These are phyloP conservation scores for Heterochromis multidens DNA, from an alignment of 2,113 vertebrate species.

Conservation along the genomic window DNA sequence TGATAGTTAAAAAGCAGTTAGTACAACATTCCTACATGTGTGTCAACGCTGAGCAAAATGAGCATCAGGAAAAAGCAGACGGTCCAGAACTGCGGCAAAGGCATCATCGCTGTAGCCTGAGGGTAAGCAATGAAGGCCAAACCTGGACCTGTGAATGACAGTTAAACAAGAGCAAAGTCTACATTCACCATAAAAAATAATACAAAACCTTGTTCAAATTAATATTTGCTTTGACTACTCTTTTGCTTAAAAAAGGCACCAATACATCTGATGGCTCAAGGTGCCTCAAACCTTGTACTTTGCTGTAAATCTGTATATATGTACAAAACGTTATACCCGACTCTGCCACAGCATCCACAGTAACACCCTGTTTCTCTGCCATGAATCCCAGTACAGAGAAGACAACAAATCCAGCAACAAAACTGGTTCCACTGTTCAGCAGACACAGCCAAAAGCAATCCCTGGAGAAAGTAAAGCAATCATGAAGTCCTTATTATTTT, in stretches of 20 bases:
- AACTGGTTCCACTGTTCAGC: constrained; percentile 69
- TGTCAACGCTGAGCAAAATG: constrained; percentile 59
- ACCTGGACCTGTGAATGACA: constrained; percentile 60
- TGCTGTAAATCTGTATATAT: background rate
- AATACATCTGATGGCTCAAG: background rate
- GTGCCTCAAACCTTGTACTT: background rate
- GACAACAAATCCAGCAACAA: constrained; percentile 57
- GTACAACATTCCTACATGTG: constrained; percentile 39
- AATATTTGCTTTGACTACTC: background rate
- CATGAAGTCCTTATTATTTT: background rate
- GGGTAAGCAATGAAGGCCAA: constrained; percentile 69
- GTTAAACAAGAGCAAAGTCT: background rate
- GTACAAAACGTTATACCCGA: constrained; percentile 27
- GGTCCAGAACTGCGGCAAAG: constrained; percentile 68
- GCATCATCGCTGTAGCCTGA: constrained; percentile 69
- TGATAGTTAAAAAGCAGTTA: background rate
- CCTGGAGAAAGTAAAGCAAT: constrained; percentile 1
- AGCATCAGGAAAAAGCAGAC: constrained; percentile 71
- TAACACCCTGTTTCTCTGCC: constrained; percentile 61
- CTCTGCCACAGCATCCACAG: constrained; percentile 52
- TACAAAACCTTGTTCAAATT: background rate
- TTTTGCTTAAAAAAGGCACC: background rate
- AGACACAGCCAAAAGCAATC: constrained; percentile 65
- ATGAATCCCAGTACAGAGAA: constrained; percentile 71
- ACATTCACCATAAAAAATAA: background rate